Evolutionary conservation across 2,113 vertebrate genomes (phyloP), one percentile per base, ranked within the genome.

Genomic region (Mirza zaza): DNA sequence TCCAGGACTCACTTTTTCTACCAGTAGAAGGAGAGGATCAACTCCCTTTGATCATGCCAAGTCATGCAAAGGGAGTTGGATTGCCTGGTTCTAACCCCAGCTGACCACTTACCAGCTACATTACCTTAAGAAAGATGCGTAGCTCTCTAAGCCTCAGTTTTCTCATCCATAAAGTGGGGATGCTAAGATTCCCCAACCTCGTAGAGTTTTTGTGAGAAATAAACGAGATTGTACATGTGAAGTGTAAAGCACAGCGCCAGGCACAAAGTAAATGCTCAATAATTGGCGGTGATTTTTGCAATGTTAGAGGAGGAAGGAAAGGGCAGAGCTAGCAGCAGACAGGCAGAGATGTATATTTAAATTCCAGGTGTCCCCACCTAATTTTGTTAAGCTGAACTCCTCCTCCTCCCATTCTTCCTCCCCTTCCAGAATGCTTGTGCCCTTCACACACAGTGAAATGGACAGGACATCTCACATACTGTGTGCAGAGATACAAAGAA

Each of bases 91-190:
- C 55, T 57, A 21, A 57, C 6, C 20, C 7, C 7, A 57, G 55
- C 55, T 57, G 55, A 57, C 55, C 20, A 8, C 55, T 57, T 57
- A 57, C 55, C 55, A 57, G 55, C 55, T 57, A 57, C 55, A 21
- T 21, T 20, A 57, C 20, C 55, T 57, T 21, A 57, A 20, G 55
- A 21, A 57, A 57, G 55, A 57, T 20, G 7, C 7, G 21, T 57
- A 57, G 55, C 20, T 57, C 55, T 21, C 20, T 57, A 20, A 57
- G 55, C 55, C 55, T 57, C 87, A 32, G 18, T 81, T 91, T 95
- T 81, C 70, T 70, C 55, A 18, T 76, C 84, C 94, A 50, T 80
- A 79, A 93, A 94, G 42, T 75, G 65, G 68, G 83, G n/a, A 34
- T 70, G 88, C 63, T 79, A 57, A 93, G 52, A 93, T 57, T 82